Evolutionary conservation across 2,797 vertebrate species (phyloP), one percentile per base, ranked within the genome.

Genomic region (Echeneis naucrates): DNA sequence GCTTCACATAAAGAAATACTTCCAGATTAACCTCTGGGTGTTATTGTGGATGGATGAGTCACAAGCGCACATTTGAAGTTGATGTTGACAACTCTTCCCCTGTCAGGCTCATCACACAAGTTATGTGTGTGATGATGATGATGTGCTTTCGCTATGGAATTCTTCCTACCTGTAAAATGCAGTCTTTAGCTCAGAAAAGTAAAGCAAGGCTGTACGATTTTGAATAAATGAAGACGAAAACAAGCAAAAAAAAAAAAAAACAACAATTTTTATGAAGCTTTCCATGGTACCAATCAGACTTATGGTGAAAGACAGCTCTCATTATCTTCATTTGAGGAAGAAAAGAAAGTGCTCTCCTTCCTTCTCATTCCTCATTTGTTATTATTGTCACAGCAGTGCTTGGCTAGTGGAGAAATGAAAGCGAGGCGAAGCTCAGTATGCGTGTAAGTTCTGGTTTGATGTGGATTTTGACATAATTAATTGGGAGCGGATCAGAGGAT

Each of bases 401-500:
- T 38, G 44, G 70, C 74, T 75, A 59, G 54, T 17, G 26, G 57
- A 48, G 81, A 79, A 91, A 87, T 86, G 53, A 89, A 92, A 91
- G 89, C 42, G 19, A 83, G 58, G 78, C 76, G 24, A 71, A 84
- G 83, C 91, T 90, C 72, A 68, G 70, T 75, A 44, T 76, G 78
- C 85, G 52, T 88, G 79, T 84, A 87, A 77, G 81, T 86, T 90
- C 55, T 81, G 67, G 87, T 90, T 89, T 90, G 75, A 92, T 90
- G 91, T 93, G 86, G 90, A 87, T 94, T 94, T 93, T 91, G 90
- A 93, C 92, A 87, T 93, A 92, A 93, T 94, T 94, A 95, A 93
- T 91, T 90, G 87, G 91, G 89, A 93, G 83, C 77, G 86, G 92
- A 93, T 94, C 92, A 90, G 91, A 93, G 88, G 87, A 91, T 92